Percentiles rank a stretch among this genome's conserved stretches.
phyloP scores from a whole-genome alignment of 2,113 vertebrate species.

The Cyprinodon brontotheroides region DNA sequence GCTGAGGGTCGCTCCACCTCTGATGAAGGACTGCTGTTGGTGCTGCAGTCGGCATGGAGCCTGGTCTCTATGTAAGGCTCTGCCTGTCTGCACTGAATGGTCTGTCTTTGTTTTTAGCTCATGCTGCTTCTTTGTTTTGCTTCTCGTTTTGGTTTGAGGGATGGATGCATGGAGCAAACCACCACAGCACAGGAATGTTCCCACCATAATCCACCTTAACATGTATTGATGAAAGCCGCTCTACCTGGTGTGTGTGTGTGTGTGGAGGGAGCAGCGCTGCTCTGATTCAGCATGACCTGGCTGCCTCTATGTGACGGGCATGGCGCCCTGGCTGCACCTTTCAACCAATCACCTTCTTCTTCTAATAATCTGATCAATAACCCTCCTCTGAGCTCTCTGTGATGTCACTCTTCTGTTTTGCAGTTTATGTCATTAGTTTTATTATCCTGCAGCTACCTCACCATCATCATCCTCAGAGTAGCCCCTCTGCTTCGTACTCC shows the following conservation, averaged over 20 bases:
- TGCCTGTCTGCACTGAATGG: slow-evolving; percentile 62
- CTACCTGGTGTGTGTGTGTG: slow-evolving; percentile 28
- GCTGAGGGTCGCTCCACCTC: slow-evolving; percentile 44
- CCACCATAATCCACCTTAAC: slow-evolving; percentile 54
- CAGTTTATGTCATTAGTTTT: slow-evolving; percentile 47
- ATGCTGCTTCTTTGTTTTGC: slow-evolving; percentile 71
- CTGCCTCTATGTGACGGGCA: slow-evolving; percentile 59
- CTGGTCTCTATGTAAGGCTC: slow-evolving; percentile 65
- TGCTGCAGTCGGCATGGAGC: slow-evolving; percentile 45
- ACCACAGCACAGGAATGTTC: slow-evolving; percentile 74
- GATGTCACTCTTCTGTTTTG: slow-evolving; percentile 61
- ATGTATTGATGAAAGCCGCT: slow-evolving; percentile 51
- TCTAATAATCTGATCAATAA: slow-evolving; percentile 57
- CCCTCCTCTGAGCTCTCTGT: slow-evolving; percentile 51
- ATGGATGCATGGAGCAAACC: slow-evolving; percentile 68
- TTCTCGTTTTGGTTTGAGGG: slow-evolving; percentile 68
- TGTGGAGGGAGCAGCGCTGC: slow-evolving; percentile 28
- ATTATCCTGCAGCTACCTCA: slow-evolving; percentile 53
- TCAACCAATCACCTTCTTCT: slow-evolving; percentile 58
- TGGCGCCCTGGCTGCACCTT: slow-evolving; percentile 44
- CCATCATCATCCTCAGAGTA: slow-evolving; percentile 46
- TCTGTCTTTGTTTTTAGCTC: slow-evolving; percentile 73
- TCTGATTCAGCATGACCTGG: slow-evolving; percentile 68
- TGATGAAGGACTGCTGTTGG: slow-evolving; percentile 44
- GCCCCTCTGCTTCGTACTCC: slow-evolving; percentile 31